Evolutionary conservation across 2,888 invertebrate species (phyloP).

Genomic region (Dicyrtoma fusca): DNA sequence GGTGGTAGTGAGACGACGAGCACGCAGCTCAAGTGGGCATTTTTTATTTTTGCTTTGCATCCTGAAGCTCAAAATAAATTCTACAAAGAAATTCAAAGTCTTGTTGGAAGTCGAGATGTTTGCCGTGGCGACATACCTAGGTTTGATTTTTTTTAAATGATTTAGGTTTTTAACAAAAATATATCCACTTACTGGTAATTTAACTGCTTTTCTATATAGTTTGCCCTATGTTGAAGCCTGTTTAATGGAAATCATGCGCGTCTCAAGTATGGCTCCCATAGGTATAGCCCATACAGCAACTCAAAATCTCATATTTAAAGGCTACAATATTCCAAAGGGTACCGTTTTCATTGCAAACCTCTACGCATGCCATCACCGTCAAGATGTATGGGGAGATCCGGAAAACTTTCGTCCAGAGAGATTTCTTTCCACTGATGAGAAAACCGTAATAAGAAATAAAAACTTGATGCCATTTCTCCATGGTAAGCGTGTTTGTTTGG

Average conservation of each 20-base stretch:
- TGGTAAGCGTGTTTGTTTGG: not conserved
- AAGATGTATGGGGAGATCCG: constrained; percentile 11
- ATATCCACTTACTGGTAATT: no score
- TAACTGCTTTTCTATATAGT: no score
- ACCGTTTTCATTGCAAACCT: not conserved
- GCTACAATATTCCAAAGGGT: constrained; percentile 1
- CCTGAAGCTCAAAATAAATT: constrained; percentile 42
- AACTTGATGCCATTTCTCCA: not conserved
- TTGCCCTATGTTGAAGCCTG: not conserved
- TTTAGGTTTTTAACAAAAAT: no score
- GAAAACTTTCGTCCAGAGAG: constrained; percentile 6
- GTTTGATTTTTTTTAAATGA: no score
- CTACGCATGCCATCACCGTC: not conserved
- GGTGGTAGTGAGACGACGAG: not conserved
- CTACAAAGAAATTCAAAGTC: constrained; percentile 38
- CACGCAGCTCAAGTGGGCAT: constrained; percentile 30
- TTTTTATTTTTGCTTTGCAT: constrained; percentile 27
- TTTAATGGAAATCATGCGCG: not conserved
- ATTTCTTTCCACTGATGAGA: not conserved
- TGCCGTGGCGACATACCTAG: no score
- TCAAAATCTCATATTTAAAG: constrained; percentile 8
- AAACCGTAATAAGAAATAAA: not conserved
- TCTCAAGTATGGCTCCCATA: not conserved
- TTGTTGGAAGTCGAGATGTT: no score
- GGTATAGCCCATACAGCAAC: not conserved